Base-by-base conservation (phyloP, 53 echinoderm and acorn worm genomes). In the Antedon mediterranea region DNA sequence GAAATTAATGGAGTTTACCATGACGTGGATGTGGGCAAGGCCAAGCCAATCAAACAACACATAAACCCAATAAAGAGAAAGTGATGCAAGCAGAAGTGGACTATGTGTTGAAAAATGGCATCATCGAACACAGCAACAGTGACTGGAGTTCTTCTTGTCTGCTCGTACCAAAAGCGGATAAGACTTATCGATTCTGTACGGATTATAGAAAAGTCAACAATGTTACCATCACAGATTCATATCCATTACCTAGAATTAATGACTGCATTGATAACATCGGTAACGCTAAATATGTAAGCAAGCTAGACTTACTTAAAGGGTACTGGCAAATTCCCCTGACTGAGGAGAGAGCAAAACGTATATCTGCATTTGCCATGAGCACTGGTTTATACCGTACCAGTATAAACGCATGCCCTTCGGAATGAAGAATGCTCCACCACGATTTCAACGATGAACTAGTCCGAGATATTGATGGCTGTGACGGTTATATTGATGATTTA, bases 401-500 rank as follows among this genome's bases (percentile, higher is more conserved):
- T 57, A 57, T 26, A 13, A 26, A 18, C 57, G 57, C 23, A 57
- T 57, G 57, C 57, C 57, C 2, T 57, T 57, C 20, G 57, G 57
- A 13, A 57, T 57, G 57, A 57, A 57, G 23, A 57, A 57, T 23
- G 57, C 57, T 18, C 57, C 57, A 23, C 26, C 57, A 57, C 57
- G 57, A 57, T 57, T 57, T 18, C 26, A 85, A 77, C 74, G 83
- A 85, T 73, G 4, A 34, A 4, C 28, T 89, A 13, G 71, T 78
- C 14, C 0, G 33, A 14, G 81, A 57, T 14, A 70, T 79, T 0
- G 31, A 76, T 1, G 32, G 57, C 31, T 79, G 82, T 57, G 81
- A 33, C 1, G 88, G 70, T 18, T 88, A 88, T 29, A 79, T 82
- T 15, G 89, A 88, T 75, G 85, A 88, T 34, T 30, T 89, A 3